Base-by-base conservation (phyloP, 2,113 vertebrate genomes). In the Xiphophorus hellerii region DNA sequence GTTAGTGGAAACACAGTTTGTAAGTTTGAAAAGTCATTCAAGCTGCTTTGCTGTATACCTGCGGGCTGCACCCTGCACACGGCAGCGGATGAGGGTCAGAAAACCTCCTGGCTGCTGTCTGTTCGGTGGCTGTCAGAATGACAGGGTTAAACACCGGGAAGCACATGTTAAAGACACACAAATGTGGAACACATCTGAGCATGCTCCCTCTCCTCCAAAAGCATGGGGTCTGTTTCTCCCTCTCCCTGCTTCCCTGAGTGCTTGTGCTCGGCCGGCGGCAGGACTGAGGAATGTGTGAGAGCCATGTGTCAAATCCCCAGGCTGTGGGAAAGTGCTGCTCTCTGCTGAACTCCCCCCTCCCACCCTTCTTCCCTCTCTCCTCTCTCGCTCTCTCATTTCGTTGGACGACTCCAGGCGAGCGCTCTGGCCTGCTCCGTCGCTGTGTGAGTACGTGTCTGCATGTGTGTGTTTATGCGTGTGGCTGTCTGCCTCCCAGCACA, bases 321-420 rank as follows among this genome's bases (percentile, higher is more conserved):
- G 97, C 97, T 97, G 97, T 97, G 97, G 97, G 97, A 98, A 99
- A 97, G 95, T 95, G 95, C 96, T 96, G 97, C 96, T 97, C 97
- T 95, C 95, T 94, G 93, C 92, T 95, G 94, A 95, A 95, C 94
- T 94, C 93, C 88, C 89, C 85, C 88, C 90, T 90, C 88, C 87
- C 76, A 78, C 81, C 81, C 74, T 77, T 73, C 71, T 76, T 80
- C 65, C 65, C 72, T 80, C 80, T 73, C 77, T 80, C 80, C 71
- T 88, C 87, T 68, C 78, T 84, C 73, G 25, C 87, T 81, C 90
- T 77, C 92, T 84, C 78, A 80, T 89, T 89, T 87, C 22, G 71
- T 83, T 84, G 88, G 90, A 87, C 74, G 93, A 92, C 94, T 97
- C 96, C 91, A 93, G 93, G 95, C 96, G 93, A 96, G 96, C 94